Evolutionary conservation across 2,113 vertebrate genomes (phyloP).

Genomic region (Macrotis lagotis): DNA sequence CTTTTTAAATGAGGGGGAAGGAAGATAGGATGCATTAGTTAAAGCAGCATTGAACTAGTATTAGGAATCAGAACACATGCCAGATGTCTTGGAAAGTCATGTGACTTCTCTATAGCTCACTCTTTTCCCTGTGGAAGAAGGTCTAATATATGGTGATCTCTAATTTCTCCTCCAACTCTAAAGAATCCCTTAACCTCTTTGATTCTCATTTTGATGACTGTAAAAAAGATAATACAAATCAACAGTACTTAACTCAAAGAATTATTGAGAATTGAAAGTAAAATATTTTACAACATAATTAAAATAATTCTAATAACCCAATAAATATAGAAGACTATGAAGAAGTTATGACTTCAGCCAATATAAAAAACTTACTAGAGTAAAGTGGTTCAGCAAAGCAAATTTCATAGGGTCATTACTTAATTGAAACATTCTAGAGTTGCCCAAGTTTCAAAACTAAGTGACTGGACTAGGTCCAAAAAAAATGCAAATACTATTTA

Average conservation of each 20-base stretch:
- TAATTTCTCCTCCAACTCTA: background rate
- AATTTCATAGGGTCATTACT: background rate
- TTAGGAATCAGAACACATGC: background rate
- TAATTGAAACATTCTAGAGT: background rate
- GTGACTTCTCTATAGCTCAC: background rate
- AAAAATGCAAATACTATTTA: background rate
- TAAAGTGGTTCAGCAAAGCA: background rate
- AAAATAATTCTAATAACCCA: background rate
- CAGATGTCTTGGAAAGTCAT: background rate
- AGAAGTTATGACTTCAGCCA: background rate
- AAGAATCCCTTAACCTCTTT: background rate
- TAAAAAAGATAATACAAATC: background rate
- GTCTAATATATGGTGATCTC: background rate
- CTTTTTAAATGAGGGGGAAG: background rate
- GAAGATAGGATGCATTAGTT: background rate
- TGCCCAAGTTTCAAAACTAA: background rate
- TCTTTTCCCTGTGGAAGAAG: background rate
- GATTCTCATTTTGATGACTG: background rate
- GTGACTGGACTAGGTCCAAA: background rate
- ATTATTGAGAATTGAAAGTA: background rate
- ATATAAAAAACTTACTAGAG: background rate
- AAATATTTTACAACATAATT: background rate
- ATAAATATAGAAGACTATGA: background rate
- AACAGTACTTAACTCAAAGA: background rate
- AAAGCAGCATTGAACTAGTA: background rate